Conservation (phyloP, 2,888 invertebrate species). For the Platynereis dumerilii region DNA sequence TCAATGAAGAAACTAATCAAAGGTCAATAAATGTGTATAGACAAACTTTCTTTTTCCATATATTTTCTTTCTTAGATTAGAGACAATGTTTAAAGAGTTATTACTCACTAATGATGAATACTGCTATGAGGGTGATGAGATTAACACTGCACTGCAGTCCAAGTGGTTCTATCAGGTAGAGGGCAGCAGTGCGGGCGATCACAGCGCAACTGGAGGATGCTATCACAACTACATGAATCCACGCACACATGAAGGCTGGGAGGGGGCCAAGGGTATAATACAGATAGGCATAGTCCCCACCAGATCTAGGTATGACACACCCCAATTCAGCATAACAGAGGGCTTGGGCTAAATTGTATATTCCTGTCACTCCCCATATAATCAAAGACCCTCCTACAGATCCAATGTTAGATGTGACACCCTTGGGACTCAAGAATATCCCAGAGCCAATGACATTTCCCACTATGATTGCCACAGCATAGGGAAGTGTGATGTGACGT, state of each 20-base stretch:
- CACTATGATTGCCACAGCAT: slow-evolving; percentile 30
- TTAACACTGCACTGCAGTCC: slow-evolving; percentile 21
- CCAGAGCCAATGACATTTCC: slow-evolving; percentile 35
- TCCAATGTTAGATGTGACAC: slow-evolving; percentile 30
- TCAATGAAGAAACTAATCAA: too few species aligned
- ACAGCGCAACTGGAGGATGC: slow-evolving; percentile 32
- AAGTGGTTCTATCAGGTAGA: slow-evolving; percentile 32
- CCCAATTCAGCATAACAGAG: slow-evolving; percentile 35
- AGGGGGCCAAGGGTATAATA: slow-evolving; percentile 33
- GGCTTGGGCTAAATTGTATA: slow-evolving; percentile 33
- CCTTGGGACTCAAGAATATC: slow-evolving; percentile 34
- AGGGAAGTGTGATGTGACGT: slow-evolving; percentile 31
- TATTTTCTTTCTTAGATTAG: too few species aligned
- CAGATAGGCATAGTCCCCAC: slow-evolving; percentile 35
- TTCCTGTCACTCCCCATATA: slow-evolving; percentile 31
- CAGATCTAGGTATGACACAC: slow-evolving; percentile 29
- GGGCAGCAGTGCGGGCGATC: slow-evolving; percentile 31
- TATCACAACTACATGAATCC: slow-evolving; percentile 21
- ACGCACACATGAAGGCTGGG: slow-evolving; percentile 31
- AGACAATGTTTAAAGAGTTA: too few species aligned
- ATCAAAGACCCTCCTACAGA: slow-evolving; percentile 34
- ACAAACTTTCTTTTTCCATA: too few species aligned
- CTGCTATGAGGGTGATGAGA: slow-evolving; percentile 29
- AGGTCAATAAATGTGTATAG: too few species aligned
- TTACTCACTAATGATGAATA: slow-evolving; percentile 27